Evolutionary conservation across 53 echinoderm and acorn worm genomes (phyloP).

Genomic region (Arbacia lixula): DNA sequence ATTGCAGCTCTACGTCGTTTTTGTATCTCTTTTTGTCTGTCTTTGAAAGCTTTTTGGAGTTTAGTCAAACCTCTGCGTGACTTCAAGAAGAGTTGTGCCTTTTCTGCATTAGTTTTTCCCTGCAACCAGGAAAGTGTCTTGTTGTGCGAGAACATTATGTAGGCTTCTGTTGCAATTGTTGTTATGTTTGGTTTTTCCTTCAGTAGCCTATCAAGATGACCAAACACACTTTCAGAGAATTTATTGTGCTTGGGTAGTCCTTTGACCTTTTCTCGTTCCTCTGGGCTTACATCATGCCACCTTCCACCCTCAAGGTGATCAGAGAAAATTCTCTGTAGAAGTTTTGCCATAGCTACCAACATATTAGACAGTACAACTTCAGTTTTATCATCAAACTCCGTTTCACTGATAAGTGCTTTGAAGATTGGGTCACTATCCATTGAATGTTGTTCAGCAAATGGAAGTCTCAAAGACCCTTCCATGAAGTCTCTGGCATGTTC

Average conservation of each 20-base stretch:
- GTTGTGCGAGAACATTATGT: conserved; percentile 60
- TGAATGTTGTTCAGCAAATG: not conserved
- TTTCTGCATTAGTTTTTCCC: conserved; percentile 40
- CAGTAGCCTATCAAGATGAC: conserved; percentile 54
- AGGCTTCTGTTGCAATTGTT: conserved; percentile 57
- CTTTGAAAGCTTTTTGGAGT: conserved; percentile 38
- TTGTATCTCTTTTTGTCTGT: conserved; percentile 42
- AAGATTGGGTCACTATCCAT: conserved; percentile 50
- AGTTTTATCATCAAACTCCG: conserved; percentile 24
- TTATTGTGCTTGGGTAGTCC: conserved; percentile 33
- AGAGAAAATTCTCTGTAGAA: conserved; percentile 32
- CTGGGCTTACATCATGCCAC: conserved; percentile 51
- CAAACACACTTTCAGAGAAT: conserved; percentile 40
- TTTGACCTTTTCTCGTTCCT: conserved; percentile 12
- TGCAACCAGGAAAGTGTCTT: conserved; percentile 56
- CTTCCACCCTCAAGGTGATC: conserved; percentile 59
- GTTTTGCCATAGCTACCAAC: conserved; percentile 46
- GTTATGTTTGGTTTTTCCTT: conserved; percentile 58
- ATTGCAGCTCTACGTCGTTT: conserved; percentile 11
- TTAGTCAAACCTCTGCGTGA: conserved; percentile 20
- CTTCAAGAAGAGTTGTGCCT: conserved; percentile 32
- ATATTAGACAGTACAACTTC: conserved; percentile 23
- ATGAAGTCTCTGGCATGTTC: conserved; percentile 13
- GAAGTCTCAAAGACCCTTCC: conserved; percentile 21
- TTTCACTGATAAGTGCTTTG: conserved; percentile 28